These are phyloP conservation scores for Fabriciana adippe DNA, from an alignment of 2,888 invertebrate species.

Conservation along the genomic window DNA sequence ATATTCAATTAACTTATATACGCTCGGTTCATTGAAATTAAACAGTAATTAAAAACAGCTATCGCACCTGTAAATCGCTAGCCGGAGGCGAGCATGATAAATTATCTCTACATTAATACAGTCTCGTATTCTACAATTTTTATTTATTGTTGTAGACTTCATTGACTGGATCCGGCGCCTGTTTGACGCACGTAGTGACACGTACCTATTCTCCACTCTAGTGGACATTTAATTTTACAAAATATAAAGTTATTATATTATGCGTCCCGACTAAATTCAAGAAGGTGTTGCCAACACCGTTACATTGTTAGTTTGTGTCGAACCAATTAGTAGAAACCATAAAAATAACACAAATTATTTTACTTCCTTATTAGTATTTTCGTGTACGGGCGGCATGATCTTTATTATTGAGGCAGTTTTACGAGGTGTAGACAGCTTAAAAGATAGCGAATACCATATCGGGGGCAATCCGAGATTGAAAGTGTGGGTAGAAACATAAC, in stretches of 20 bases:
- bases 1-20: slow-evolving; percentile 29
- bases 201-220: slow-evolving; percentile 73
- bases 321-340: slow-evolving; percentile 73
- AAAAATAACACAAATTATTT: slow-evolving; percentile 73
- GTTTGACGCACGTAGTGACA: slow-evolving; percentile 75
- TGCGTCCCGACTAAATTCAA: slow-evolving; percentile 72
- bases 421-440: slow-evolving; percentile 70
- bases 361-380: slow-evolving; percentile 67
- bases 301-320: slow-evolving; percentile 58
- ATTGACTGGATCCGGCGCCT: slow-evolving; percentile 75
- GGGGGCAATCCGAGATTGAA: slow-evolving; percentile 42
- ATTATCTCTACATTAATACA: slow-evolving; percentile 59
- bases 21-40: slow-evolving; percentile 23
- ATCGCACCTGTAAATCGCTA: slow-evolving; percentile 28
- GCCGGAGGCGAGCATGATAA: slow-evolving; percentile 43
- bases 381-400: slow-evolving; percentile 53
- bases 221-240: slow-evolving; percentile 68
- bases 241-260: too few relatives aligned
- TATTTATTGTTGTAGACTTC: slow-evolving; percentile 74
- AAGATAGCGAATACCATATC: slow-evolving; percentile 55
- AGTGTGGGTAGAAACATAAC: slow-evolving; percentile 33
- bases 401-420: slow-evolving; percentile 70
- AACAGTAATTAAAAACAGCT: slow-evolving; percentile 31
- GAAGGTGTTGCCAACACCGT: slow-evolving; percentile 67
- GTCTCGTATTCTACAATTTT: slow-evolving; percentile 66